Evolutionary conservation across 2,797 vertebrate genomes (phyloP), one percentile per base, ranked within the genome.

Genomic region (Galagoides demidoff): DNA sequence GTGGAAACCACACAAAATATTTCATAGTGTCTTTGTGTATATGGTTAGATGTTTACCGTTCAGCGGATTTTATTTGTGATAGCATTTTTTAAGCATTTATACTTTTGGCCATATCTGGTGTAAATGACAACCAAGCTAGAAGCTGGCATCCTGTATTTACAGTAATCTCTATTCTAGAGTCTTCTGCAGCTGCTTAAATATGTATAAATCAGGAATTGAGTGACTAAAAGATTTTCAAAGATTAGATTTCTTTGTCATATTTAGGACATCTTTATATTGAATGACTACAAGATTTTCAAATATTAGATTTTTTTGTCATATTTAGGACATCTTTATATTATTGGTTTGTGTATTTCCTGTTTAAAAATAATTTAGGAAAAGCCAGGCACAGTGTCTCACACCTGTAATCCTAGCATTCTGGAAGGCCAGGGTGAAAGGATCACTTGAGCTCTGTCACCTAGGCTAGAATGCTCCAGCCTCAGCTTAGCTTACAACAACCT

Each of bases 301-400:
- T 34, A 79, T 52, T 73, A 66, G 2, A 37, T 89, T 79, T 85
- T 29, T 89, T 84, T n/a, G 27, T 92, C 27, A 73, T 63, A 78
- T 82, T 85, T 76, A 81, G 91, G 68, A 82, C 12, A 77, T 89
- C 3, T n/a, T 93, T 59, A 52, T 66, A 81, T 78, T 57, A 4
- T 81, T 66, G 81, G 43, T 89, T 83, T 85, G 71, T 59, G 23
- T 85, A 89, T 93, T 89, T 82, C 73, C n/a, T 95, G 14, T 84
- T 16, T 92, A 81, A 82, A 88, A 94, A 68, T 85, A 81, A 66
- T 66, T 92, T 92, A 89, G 78, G 63, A 14, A 52, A 52, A 52
- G 49, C 49, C 14, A 52, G 49, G 49, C 49, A 52, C 49, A 52
- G 49, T 52, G 49, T 14, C 49, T 52, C 49, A 52, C 49, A 52